Conservation (phyloP, 1,140 invertebrate genomes). For the Plutomurus gul region DNA sequence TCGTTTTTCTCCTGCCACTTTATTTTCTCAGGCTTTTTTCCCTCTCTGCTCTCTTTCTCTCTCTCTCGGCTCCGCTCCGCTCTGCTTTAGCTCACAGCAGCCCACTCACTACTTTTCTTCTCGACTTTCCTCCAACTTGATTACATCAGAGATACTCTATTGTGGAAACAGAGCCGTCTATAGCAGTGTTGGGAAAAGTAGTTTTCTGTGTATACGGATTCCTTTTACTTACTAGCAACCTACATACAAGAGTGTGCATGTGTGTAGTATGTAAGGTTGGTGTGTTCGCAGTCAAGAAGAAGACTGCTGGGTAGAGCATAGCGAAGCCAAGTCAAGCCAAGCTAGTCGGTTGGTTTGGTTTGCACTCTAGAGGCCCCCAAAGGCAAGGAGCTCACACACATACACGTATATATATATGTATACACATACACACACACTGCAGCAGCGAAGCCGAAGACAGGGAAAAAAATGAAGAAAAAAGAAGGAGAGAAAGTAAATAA, state of each 20-base stretch:
- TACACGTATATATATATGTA: neutral
- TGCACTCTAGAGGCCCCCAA: neutral
- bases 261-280: too few relatives aligned
- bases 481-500: neutral
- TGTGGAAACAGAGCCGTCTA: neutral
- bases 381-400: neutral
- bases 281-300: too few relatives aligned
- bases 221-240: too few relatives aligned
- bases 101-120: neutral
- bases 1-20: constrained; percentile 40
- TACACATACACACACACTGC: too few relatives aligned
- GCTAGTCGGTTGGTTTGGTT: neutral
- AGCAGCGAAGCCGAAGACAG: neutral
- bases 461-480: neutral
- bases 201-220: too few relatives aligned
- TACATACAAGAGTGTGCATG: too few relatives aligned
- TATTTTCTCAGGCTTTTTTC: constrained; percentile 24
- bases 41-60: neutral
- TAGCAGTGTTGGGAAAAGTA: too few relatives aligned
- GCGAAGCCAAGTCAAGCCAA: too few relatives aligned
- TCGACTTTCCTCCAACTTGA: neutral
- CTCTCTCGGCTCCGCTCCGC: too few relatives aligned
- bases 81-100: neutral
- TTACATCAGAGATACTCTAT: neutral
- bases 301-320: too few relatives aligned